Evolutionary conservation across 2,888 invertebrate genomes (phyloP), one percentile per base, ranked within the genome.

Genomic region (Stratiomys singularior): DNA sequence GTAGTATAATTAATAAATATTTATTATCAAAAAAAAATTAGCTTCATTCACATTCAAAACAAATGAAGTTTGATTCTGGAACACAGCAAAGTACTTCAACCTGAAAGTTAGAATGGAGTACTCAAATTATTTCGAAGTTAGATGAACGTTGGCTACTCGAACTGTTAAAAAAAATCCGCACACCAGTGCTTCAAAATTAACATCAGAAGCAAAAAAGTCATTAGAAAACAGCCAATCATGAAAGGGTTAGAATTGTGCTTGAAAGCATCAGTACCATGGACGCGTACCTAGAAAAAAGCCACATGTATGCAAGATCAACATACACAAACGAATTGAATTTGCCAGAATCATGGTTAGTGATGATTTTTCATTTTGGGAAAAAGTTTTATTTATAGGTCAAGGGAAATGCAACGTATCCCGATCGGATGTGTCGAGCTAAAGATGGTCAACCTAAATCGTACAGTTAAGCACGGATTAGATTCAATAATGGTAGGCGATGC

Each of bases 271-370:
- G 52, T 52, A 52, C 18, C 52, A 52, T 52, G 15, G 52, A 52
- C 15, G 7, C 4, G 52, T 52, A 52, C 52, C 52, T 52, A 52
- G 52, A 52, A 52, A 52, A 52, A 52, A 52, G 52, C 52, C 52
- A 52, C 15, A 9, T 52, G 52, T 18, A 52, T 9, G 52, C 52
- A 52, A 18, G 15, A 15, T 15, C 52, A 52, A 52, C 4, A 52
- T 52, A 9, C 15, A 52, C 52, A 52, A 52, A 52, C 52, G 52
- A n/a, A 52, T 52, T 5, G 52, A 52, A 15, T 52, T 52, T 52
- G 52, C 52, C 52, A 52, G 52, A 52, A 52, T 9, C 52, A 52
- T 52, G 52, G 52, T 52, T 52, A 52, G 52, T 52, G 52, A 52
- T 4, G 52, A 52, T 52, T 52, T 52, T 52, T 52, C 52, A 13